Evolutionary conservation across 2,888 invertebrate genomes (phyloP).

Genomic region (Eledona agricola): DNA sequence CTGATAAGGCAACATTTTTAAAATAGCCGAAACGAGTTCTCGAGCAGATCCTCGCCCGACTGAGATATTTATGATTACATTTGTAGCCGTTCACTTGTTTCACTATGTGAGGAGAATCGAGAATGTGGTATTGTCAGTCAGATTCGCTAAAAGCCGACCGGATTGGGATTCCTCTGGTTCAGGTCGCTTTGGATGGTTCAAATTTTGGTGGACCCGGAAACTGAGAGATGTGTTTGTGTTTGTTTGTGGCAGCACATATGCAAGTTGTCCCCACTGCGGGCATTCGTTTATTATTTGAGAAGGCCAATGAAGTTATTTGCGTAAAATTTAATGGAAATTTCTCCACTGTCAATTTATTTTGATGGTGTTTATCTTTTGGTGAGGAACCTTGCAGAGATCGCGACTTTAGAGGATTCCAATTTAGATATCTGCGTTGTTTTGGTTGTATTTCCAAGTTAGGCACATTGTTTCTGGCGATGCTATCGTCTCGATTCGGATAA

Average conservation of each 20-base stretch:
- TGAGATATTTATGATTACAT: conserved; percentile 61
- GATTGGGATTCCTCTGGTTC: conserved; percentile 4
- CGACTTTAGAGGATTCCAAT: conserved; percentile 7
- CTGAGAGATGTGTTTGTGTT: too few species aligned
- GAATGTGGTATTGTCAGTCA: conserved; percentile 59
- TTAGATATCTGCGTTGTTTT: conserved; percentile 16
- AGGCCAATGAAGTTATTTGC: conserved; percentile 19
- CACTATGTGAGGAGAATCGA: conserved; percentile 59
- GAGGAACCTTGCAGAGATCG: conserved; percentile 1
- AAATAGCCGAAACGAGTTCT: conserved; percentile 58
- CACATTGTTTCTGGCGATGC: too few species aligned
- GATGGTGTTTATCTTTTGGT: conserved; percentile 12
- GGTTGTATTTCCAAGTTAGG: too few species aligned
- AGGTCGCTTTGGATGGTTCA: not conserved
- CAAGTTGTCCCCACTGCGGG: conserved; percentile 11
- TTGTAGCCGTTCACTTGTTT: conserved; percentile 60
- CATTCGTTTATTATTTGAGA: conserved; percentile 12
- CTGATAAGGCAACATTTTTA: conserved; percentile 58
- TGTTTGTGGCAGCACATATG: too few species aligned
- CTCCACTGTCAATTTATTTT: conserved; percentile 12
- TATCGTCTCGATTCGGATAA: too few species aligned
- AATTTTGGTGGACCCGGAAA: too few species aligned
- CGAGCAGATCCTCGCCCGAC: conserved; percentile 53
- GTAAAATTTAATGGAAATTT: conserved; percentile 22
- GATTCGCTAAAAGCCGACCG: conserved; percentile 45